Percentiles rank a stretch among this genome's conserved stretches.
These are phyloP conservation scores for Ethmia dodecea DNA, from an alignment of 2,888 invertebrate genomes.

Conservation along the genomic window DNA sequence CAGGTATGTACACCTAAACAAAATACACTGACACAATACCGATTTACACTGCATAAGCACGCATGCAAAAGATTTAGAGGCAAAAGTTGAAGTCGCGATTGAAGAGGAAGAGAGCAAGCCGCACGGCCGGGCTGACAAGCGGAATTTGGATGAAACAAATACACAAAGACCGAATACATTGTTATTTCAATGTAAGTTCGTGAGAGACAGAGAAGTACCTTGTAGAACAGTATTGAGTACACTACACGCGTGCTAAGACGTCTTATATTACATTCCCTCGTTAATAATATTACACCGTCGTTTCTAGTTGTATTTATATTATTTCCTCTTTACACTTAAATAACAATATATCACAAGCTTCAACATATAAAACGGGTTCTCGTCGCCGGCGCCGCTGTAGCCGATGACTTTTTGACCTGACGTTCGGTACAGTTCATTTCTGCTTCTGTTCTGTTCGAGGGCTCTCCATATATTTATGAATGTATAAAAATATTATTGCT, in stretches of 20 bases:
- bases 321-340: slow-evolving; percentile 74
- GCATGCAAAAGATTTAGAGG: slow-evolving; percentile 74
- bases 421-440: slow-evolving; percentile 34
- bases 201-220: slow-evolving; percentile 29
- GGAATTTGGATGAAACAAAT: slow-evolving; percentile 77
- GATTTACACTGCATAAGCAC: slow-evolving; percentile 63
- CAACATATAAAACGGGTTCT: slow-evolving; percentile 64
- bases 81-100: slow-evolving; percentile 43
- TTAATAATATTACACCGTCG: slow-evolving; percentile 55
- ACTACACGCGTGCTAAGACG: slow-evolving; percentile 64
- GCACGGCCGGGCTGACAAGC: slow-evolving; percentile 22
- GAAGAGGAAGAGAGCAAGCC: slow-evolving; percentile 30
- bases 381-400: slow-evolving; percentile 22
- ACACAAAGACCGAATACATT: slow-evolving; percentile 54
- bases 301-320: slow-evolving; percentile 63
- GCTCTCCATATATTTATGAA: slow-evolving; percentile 62
- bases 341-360: slow-evolving; percentile 77
- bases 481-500: slow-evolving; percentile 79
- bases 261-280: slow-evolving; percentile 51
- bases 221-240: slow-evolving; percentile 45
- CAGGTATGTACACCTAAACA: slow-evolving; percentile 63
- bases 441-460: slow-evolving; percentile 33
- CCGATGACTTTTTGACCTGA: slow-evolving; percentile 60
- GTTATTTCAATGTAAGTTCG: slow-evolving; percentile 71
- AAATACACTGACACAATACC: slow-evolving; percentile 56